phyloP scores from a whole-genome alignment of 2,113 vertebrate genomes.

The Lepidothrix coronata region DNA sequence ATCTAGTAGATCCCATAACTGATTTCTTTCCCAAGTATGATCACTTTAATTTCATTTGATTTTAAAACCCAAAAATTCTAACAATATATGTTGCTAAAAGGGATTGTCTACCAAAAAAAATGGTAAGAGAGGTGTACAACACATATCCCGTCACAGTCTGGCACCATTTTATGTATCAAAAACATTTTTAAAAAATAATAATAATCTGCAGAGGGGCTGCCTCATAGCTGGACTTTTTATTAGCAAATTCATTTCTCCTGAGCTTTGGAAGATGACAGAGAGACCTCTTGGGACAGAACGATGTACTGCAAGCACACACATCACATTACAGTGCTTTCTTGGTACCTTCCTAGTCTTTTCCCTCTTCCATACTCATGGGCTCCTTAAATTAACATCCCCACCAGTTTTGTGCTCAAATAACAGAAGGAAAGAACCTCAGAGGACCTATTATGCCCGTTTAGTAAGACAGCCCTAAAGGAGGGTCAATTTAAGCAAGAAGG shows the following conservation, averaged over 20 bases:
- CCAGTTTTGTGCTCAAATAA: neutral
- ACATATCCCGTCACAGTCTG: fast-evolving
- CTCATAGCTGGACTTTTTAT: neutral
- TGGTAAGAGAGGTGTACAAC: neutral
- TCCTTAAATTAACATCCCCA: neutral
- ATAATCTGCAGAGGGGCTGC: neutral
- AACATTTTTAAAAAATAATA: neutral
- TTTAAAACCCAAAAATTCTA: neutral
- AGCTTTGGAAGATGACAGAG: neutral
- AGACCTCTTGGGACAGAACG: neutral
- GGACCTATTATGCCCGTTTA: fast-evolving
- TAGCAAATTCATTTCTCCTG: fast-evolving
- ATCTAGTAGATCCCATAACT: neutral
- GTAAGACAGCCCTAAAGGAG: neutral
- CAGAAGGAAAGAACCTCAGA: neutral
- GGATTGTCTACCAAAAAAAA: neutral
- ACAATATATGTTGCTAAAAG: fast-evolving
- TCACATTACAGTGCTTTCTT: too few relatives aligned
- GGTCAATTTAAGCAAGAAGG: neutral
- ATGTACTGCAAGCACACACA: neutral
- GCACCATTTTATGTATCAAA: neutral
- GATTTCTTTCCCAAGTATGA: neutral
- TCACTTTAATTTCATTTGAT: neutral
- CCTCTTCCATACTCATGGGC: neutral
- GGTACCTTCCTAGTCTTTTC: neutral